Conservation (phyloP, 2,113 vertebrate species). For the Pomatostomus ruficeps region DNA sequence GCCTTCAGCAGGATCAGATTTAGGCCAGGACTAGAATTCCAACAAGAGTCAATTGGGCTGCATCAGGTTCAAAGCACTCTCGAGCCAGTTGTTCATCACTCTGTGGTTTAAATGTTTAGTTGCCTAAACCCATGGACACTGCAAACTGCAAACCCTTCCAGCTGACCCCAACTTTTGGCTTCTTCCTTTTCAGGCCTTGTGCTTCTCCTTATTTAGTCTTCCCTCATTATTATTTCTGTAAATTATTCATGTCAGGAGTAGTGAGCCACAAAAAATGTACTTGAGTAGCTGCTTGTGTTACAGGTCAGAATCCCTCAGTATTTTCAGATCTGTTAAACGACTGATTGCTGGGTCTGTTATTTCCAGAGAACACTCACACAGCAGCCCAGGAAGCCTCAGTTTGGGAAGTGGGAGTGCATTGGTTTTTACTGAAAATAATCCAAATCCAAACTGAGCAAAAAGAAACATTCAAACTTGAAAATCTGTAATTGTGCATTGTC, state of each 20-base stretch:
- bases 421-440: neutral
- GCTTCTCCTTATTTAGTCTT: slow-evolving; percentile 6
- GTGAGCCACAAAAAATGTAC: neutral
- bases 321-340: neutral
- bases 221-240: slow-evolving; percentile 19
- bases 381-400: neutral
- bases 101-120: slow-evolving; percentile 31
- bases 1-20: neutral
- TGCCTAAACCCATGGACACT: neutral
- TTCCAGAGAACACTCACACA: neutral
- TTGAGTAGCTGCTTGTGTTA: neutral
- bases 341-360: neutral
- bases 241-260: slow-evolving; percentile 23
- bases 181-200: neutral
- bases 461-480: neutral
- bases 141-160: neutral
- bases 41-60: neutral
- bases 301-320: neutral
- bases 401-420: neutral
- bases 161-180: neutral
- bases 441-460: neutral
- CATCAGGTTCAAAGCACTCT: neutral
- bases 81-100: neutral
- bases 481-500: neutral
- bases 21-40: neutral